These are phyloP conservation scores for Myotis daubentonii DNA, from an alignment of 2,797 vertebrate species.

Conservation along the genomic window DNA sequence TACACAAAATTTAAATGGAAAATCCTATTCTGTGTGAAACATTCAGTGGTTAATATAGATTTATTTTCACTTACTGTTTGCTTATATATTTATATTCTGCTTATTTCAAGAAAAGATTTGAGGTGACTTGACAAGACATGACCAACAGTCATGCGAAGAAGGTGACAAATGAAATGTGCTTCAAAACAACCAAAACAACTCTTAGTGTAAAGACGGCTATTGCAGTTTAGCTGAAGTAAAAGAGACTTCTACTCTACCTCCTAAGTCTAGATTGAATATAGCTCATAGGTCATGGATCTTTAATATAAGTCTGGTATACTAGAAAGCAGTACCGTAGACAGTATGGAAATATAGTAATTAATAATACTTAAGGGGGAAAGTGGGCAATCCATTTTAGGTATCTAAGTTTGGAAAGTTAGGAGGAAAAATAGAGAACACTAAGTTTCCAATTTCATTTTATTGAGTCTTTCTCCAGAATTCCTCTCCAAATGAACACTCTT, in stretches of 20 bases:
- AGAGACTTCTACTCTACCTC: not conserved
- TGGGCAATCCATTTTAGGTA: not conserved
- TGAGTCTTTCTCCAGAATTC: constrained; percentile 71
- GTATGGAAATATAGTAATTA: not conserved
- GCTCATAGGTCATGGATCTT: not conserved
- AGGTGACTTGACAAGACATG: constrained; percentile 6
- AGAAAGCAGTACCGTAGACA: not conserved
- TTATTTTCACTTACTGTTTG: constrained; percentile 40
- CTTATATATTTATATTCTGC: constrained; percentile 36
- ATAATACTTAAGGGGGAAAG: not conserved
- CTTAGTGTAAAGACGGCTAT: not conserved
- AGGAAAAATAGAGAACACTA: constrained; percentile 38
- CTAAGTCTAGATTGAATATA: not conserved
- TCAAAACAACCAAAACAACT: not conserved
- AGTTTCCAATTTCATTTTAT: constrained; percentile 70
- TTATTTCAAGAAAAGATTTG: constrained; percentile 42
- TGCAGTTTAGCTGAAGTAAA: not conserved
- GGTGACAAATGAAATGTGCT: not conserved
- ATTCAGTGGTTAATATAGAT: not conserved
- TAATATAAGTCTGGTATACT: not conserved
- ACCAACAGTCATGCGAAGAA: constrained; percentile 25
- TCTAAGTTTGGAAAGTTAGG: constrained; percentile 13
- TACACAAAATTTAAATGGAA: constrained; percentile 34
- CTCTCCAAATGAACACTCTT: constrained; percentile 79
- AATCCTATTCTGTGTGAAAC: not conserved